Percentiles rank a stretch among this genome's conserved stretches.
Conservation (phyloP, 2,888 invertebrate species). For the Lathronympha strigana region DNA sequence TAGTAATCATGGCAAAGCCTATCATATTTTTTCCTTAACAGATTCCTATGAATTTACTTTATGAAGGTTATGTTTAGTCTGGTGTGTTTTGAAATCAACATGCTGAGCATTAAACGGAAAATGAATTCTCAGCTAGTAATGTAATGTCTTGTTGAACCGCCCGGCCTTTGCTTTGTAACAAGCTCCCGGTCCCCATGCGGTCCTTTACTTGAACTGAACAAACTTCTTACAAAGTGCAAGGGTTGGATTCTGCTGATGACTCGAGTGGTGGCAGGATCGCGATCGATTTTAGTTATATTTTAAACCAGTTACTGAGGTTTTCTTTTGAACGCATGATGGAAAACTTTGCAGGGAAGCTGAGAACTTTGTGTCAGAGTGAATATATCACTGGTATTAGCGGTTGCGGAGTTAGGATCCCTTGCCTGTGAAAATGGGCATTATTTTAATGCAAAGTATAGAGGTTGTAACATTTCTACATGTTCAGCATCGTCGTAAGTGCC, state of each 20-base stretch:
- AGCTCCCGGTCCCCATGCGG: conserved; percentile 65
- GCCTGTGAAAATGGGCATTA: conserved; percentile 93
- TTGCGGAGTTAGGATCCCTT: conserved; percentile 83
- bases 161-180: conserved; percentile 81
- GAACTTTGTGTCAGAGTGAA: conserved; percentile 80
- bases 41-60: conserved; percentile 54
- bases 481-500: conserved; percentile 74
- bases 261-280: conserved; percentile 66
- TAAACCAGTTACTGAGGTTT: conserved; percentile 73
- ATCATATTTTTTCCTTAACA: conserved; percentile 62
- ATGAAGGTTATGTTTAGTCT: conserved; percentile 64
- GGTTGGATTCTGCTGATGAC: conserved; percentile 68
- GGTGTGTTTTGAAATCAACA: conserved; percentile 72
- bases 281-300: conserved; percentile 65
- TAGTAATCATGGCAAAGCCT: conserved; percentile 69
- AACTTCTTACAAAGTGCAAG: conserved; percentile 76
- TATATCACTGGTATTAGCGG: conserved; percentile 77
- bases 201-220: conserved; percentile 64
- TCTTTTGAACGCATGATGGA: conserved; percentile 78
- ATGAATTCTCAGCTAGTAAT: conserved; percentile 76
- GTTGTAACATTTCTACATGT: conserved; percentile 87
- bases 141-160: conserved; percentile 78
- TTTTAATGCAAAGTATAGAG: conserved; percentile 97
- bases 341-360: conserved; percentile 84
- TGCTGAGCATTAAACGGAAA: conserved; percentile 84